Evolutionary conservation across 2,797 vertebrate species (phyloP), one percentile per base, ranked within the genome.

Genomic region (Stomatorhinus walkeri): DNA sequence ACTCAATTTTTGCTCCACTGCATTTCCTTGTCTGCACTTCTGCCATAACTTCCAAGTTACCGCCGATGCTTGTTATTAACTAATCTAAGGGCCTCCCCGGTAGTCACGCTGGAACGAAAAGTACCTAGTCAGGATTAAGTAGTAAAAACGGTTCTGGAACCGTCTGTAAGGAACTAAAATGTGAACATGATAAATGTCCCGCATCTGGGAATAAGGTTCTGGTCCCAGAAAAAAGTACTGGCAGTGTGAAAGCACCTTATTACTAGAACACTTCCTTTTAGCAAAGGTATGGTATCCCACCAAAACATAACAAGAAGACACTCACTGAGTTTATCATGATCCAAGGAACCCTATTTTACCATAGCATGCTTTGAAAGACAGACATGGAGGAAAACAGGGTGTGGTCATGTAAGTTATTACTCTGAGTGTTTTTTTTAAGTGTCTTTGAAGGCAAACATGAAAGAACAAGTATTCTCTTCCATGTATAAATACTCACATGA

Each of bases 401-500:
- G 61, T 6, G 19, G 54, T 12, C 22, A 40, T 85, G 40, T 36
- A 85, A 8, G 22, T 72, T 64, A n/a, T 59, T 64, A 56, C 0
- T 12, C 12, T 12, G 16, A 32, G 48, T 85, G 43, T 14, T 40
- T 61, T 28, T 51, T 51, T 10, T 49, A 10, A 84, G 40, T 16
- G 8, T 49, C 88, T 89, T 87, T 89, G 88, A 89, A 89, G 59
- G 6, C 19, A 14, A 89, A 89, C 32, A 89, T 16, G 14, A 64
- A 51, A 2, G 16, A 84, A 19, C 19, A 76, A 79, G 36, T 32
- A 76, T 89, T 87, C 32, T 87, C 19, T 68, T 68, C 48, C 19
- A 3, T 54, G 24, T 32, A 2, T 89, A 76, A 54, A 76, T 54
- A 51, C 10, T 1, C 64, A 87, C 40, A 87, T 79, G 85, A 87